Percentiles rank a stretch among this genome's conserved stretches.
These are phyloP conservation scores for Diarsia rubi DNA, from an alignment of 2,888 invertebrate species.

Conservation along the genomic window DNA sequence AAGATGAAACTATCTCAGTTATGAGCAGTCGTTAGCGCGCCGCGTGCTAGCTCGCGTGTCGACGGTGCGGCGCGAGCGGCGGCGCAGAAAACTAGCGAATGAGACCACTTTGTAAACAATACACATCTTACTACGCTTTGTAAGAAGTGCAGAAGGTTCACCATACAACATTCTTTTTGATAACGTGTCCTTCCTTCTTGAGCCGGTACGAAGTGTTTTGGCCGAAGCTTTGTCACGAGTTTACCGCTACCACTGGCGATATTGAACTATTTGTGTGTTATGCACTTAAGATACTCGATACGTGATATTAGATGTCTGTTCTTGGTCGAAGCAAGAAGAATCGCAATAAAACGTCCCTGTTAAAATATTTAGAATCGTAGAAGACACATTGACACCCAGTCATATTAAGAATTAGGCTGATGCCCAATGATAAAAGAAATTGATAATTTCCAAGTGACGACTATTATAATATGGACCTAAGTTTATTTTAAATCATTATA, in stretches of 20 bases:
- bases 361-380: not conserved
- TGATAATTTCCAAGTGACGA: not conserved
- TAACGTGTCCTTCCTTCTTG: not conserved
- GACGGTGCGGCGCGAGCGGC: not conserved
- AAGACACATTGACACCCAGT: not conserved
- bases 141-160: constrained; percentile 12
- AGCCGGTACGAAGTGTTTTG: too few relatives aligned
- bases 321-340: not conserved
- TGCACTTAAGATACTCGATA: not conserved
- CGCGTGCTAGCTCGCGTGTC: not conserved
- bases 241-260: not conserved
- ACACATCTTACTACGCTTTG: constrained; percentile 10
- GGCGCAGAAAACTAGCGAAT: constrained; percentile 6
- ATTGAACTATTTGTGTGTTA: not conserved
- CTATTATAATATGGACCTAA: not conserved
- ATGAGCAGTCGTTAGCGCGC: constrained; percentile 4
- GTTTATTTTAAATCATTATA: not conserved
- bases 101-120: constrained; percentile 35
- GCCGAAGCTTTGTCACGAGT: not conserved
- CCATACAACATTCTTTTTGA: not conserved
- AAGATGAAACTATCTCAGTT: constrained; percentile 24
- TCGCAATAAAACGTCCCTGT: not conserved
- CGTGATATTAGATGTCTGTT: not conserved
- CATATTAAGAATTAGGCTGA: not conserved
- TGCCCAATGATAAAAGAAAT: not conserved